phyloP scores from a whole-genome alignment of 1,140 invertebrate genomes.

The Brachionus paranguensis region DNA sequence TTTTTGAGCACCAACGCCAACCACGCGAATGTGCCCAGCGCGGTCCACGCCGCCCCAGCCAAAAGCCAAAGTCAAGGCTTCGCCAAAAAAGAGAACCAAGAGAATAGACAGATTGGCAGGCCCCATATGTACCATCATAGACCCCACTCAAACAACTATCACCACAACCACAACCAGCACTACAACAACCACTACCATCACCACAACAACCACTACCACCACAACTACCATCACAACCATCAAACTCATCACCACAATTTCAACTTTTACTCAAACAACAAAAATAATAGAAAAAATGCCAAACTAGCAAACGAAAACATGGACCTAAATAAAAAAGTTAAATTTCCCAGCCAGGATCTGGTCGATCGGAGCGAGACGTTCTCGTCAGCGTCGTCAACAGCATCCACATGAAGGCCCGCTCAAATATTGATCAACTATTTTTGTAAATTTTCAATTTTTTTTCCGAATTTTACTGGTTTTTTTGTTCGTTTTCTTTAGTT shows the following conservation, averaged over 20 bases:
- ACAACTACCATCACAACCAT: background rate
- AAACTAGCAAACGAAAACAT: background rate
- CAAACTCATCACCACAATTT: background rate
- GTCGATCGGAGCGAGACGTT: constrained; percentile 1
- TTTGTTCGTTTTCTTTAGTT: constrained; percentile 19
- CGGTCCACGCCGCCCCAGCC: background rate
- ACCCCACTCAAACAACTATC: background rate
- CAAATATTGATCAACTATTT: background rate
- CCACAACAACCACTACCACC: background rate
- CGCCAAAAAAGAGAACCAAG: background rate
- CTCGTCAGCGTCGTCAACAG: background rate
- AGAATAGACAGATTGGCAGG: background rate
- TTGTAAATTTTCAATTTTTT: constrained; percentile 1
- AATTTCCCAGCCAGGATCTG: background rate
- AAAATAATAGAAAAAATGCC: background rate
- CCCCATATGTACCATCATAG: background rate
- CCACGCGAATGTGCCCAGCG: background rate
- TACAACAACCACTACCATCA: background rate
- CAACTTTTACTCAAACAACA: background rate
- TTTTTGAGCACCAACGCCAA: background rate
- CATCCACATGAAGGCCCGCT: background rate
- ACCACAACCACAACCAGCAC: background rate
- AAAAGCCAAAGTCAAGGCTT: background rate
- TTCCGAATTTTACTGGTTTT: constrained; percentile 35
- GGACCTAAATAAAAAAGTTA: background rate